A percentile compares a stretch with the other conserved stretches of the same genome.
Evolutionary conservation across 2,113 vertebrate genomes (phyloP).

Genomic region (Syrrhaptes paradoxus): DNA sequence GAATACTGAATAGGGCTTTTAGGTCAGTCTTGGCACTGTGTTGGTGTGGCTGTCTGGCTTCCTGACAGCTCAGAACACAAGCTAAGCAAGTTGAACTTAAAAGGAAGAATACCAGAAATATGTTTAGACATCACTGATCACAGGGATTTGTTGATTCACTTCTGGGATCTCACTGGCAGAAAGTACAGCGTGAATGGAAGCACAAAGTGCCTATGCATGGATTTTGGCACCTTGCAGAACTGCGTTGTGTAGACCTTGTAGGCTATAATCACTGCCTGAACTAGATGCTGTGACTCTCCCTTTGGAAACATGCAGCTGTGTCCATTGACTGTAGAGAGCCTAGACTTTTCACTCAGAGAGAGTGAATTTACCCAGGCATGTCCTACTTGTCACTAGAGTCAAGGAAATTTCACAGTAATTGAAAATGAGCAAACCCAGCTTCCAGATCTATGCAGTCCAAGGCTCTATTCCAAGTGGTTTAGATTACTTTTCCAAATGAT

Average conservation of each 20-base stretch:
- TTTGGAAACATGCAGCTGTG: not conserved
- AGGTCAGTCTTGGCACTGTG: not conserved
- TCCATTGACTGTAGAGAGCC: not conserved
- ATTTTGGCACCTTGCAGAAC: not conserved
- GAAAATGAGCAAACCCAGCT: not conserved
- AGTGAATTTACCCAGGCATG: not conserved
- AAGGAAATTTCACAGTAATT: not conserved
- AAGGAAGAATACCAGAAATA: not conserved
- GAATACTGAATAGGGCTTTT: not conserved
- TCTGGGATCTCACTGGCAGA: not conserved
- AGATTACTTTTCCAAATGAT: not conserved
- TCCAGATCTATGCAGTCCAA: not conserved
- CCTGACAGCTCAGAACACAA: not conserved
- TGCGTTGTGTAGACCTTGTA: not conserved
- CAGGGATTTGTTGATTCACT: not conserved
- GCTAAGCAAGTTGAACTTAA: not conserved
- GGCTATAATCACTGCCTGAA: not conserved
- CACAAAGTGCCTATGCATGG: not conserved
- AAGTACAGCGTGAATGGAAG: not conserved
- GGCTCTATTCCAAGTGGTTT: not conserved
- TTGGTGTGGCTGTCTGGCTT: not conserved
- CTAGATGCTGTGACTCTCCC: not conserved
- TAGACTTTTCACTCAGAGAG: not conserved
- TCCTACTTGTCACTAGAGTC: not conserved
- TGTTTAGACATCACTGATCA: not conserved